Evolutionary conservation across 2,797 vertebrate genomes (phyloP), one percentile per base, ranked within the genome.

Genomic region (Remorina albescens): DNA sequence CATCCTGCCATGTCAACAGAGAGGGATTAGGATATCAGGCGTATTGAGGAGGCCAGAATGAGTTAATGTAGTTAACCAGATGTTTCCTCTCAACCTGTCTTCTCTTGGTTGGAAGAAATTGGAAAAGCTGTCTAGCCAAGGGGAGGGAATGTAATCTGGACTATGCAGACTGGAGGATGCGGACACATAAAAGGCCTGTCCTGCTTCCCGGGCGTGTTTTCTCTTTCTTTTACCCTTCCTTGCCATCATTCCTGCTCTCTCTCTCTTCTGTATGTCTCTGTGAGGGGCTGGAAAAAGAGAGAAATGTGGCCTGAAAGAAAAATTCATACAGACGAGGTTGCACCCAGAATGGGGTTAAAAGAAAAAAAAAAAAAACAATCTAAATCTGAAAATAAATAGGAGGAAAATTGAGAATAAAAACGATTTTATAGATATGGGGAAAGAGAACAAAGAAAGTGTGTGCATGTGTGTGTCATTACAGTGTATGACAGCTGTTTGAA

Each of bases 401-500:
- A 65, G 28, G 23, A 54, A 72, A 76, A 46, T 3, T 46, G 46
- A 60, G 49, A 61, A 67, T 75, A 66, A 71, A 70, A 75, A 6
- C 28, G 11, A 21, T n/a, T 55, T 49, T 39, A 41, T 25, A 67
- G 32, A 82, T 78, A 84, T 61, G 23, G 61, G 61, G 72, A 59
- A 57, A 32, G 39, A 76, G 80, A 86, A 87, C 83, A 89, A 86
- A 74, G 60, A 68, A 54, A 77, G 58, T 51, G 60, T 64, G 70
- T 81, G 11, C 32, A 37, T 62, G 59, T 78, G 61, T 82, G 71
- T 69, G 73, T 80, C 79, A 74, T 73, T 86, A 80, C 65, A 64
- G 50, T 76, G 69, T n/a, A 0, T 92, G 94, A 91, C 95, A 96
- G 94, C 94, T 96, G 95, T 94, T 94, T 93, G 92, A 95, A 95